These are phyloP conservation scores for Lordiphosa fenestrarum DNA, from an alignment of 2,888 invertebrate genomes.

Conservation along the genomic window DNA sequence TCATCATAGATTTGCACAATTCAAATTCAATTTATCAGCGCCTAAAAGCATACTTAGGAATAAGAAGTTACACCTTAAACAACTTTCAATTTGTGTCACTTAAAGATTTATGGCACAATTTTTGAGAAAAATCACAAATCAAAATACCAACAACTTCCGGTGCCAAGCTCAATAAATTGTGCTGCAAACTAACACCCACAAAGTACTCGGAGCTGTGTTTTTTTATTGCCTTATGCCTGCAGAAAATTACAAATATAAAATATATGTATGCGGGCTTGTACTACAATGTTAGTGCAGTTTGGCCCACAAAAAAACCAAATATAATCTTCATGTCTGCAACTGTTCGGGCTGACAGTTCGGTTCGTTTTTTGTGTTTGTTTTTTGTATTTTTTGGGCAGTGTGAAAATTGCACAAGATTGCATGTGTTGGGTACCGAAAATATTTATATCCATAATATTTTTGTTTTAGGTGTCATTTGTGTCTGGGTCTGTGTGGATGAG, in stretches of 20 bases:
- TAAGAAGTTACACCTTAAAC: too few species aligned
- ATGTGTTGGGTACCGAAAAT: constrained; percentile 57
- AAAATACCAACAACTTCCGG: too few species aligned
- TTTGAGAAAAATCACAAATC: too few species aligned
- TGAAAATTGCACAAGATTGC: constrained; percentile 68
- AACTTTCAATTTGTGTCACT: too few species aligned
- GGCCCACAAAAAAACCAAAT: constrained; percentile 7
- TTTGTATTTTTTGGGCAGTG: constrained; percentile 20
- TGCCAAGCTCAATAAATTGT: too few species aligned
- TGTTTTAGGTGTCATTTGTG: constrained; percentile 57
- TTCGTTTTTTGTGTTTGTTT: constrained; percentile 17
- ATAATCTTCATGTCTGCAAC: constrained; percentile 68
- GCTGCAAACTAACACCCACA: too few species aligned
- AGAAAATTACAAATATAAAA: not conserved
- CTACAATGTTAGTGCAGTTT: not conserved
- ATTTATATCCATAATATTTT: constrained; percentile 65
- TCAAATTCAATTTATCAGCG: too few species aligned
- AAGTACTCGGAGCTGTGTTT: too few species aligned
- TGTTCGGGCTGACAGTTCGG: constrained; percentile 66
- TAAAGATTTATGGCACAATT: too few species aligned
- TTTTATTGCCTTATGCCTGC: too few species aligned
- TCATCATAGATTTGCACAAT: too few species aligned
- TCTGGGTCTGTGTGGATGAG: constrained; percentile 12
- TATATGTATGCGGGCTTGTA: constrained; percentile 1
- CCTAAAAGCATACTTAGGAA: too few species aligned